Percentiles rank a stretch among this genome's conserved stretches.
These are phyloP conservation scores for Drosophila murphyi DNA, from an alignment of 1,140 invertebrate genomes.

Conservation along the genomic window DNA sequence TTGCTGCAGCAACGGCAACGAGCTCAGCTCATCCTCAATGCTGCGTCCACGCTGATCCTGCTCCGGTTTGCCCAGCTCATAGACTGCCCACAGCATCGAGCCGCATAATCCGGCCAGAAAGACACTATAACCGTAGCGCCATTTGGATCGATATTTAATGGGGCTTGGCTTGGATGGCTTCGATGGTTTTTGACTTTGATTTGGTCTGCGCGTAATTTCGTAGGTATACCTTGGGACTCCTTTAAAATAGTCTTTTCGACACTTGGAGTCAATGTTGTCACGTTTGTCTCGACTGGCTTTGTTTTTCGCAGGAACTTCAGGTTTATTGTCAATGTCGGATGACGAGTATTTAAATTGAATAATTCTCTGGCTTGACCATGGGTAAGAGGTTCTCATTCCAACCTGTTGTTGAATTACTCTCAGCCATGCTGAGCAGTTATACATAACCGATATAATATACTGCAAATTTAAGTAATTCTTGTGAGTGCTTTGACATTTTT, in stretches of 20 bases:
- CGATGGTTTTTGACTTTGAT: neutral
- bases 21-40: conserved; percentile 92
- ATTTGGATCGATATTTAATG: neutral
- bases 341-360: neutral
- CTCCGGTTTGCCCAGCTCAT: conserved; percentile 89
- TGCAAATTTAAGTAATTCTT: conserved; percentile 7
- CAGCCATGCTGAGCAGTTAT: conserved; percentile 26
- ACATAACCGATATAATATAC: conserved; percentile 12
- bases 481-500: neutral
- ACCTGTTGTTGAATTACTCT: conserved; percentile 6
- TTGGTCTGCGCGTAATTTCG: neutral
- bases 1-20: conserved; percentile 89
- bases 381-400: neutral
- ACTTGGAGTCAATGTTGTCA: neutral
- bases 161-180: neutral
- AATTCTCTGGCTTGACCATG: neutral
- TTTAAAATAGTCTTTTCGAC: neutral
- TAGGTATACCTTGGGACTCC: neutral
- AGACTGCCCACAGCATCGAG: conserved; percentile 86
- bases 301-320: neutral
- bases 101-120: conserved; percentile 85
- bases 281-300: neutral
- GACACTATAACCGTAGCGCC: conserved; percentile 52
- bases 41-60: conserved; percentile 89
- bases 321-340: neutral